These are phyloP conservation scores for Poeciliopsis turneri DNA, from an alignment of 2,797 vertebrate species.

Conservation along the genomic window DNA sequence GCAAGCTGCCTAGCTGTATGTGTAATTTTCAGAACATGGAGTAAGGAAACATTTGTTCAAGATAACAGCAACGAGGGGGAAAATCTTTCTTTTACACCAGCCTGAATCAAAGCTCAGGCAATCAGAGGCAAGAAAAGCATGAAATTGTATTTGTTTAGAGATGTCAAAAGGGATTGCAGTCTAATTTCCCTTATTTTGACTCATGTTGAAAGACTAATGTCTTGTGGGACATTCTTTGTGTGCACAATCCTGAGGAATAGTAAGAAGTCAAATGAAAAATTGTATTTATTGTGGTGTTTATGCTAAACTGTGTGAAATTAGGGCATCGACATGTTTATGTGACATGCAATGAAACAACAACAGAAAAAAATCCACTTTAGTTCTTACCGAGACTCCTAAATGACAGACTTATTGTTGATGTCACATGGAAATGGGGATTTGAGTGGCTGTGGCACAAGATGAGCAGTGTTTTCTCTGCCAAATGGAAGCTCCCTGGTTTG, in stretches of 20 bases:
- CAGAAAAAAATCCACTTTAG: neutral
- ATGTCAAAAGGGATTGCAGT: neutral
- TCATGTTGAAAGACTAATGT: neutral
- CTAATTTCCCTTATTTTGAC: neutral
- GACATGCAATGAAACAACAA: neutral
- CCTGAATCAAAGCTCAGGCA: neutral
- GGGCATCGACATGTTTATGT: neutral
- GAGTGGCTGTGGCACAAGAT: neutral
- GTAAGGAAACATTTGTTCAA: neutral
- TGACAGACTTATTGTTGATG: neutral
- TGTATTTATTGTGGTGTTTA: neutral
- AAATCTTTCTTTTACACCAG: neutral
- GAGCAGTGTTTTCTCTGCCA: neutral
- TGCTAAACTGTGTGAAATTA: neutral
- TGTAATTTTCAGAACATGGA: neutral
- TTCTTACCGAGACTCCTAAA: neutral
- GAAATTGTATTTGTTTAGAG: conserved; percentile 3
- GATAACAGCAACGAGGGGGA: neutral
- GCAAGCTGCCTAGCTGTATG: neutral
- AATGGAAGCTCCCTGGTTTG: neutral
- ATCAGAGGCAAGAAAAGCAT: neutral
- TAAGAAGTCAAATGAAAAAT: neutral
- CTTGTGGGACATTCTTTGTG: neutral
- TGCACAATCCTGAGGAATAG: neutral
- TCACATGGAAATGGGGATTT: neutral